A percentile compares a stretch with the other conserved stretches of the same genome.
These are phyloP conservation scores for Polydrusus pterygomalis DNA, from an alignment of 2,888 invertebrate species.

Conservation along the genomic window DNA sequence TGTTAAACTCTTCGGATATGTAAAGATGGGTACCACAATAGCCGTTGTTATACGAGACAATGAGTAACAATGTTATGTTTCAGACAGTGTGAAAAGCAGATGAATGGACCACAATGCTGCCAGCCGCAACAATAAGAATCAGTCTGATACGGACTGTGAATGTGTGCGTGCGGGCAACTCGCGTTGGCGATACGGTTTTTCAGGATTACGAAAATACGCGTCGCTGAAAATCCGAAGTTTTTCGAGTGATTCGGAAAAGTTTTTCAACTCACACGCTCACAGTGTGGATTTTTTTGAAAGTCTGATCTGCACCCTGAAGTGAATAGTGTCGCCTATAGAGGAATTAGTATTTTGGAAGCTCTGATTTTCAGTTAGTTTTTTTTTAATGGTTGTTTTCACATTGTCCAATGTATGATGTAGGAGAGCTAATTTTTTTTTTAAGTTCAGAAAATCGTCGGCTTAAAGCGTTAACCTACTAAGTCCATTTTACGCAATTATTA, in stretches of 20 bases:
- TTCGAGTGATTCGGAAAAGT: no score
- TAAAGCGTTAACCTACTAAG: no score
- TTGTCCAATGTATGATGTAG: no score
- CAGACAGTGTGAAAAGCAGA: conserved; percentile 49
- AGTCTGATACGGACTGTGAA: conserved; percentile 48
- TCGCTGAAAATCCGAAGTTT: conserved; percentile 6
- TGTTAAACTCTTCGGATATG: background rate
- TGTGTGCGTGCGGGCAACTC: conserved; percentile 6
- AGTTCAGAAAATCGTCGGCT: no score
- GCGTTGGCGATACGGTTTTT: conserved; percentile 15
- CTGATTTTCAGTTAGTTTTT: no score
- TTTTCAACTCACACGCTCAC: no score
- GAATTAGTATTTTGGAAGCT: background rate
- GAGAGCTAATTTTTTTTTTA: no score
- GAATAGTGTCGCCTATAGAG: background rate
- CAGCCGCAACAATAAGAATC: conserved; percentile 43
- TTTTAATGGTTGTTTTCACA: no score
- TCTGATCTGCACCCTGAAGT: background rate
- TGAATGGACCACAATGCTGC: conserved; percentile 52
- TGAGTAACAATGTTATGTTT: conserved; percentile 28
- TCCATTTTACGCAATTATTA: no score
- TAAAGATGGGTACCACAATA: background rate
- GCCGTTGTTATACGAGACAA: background rate
- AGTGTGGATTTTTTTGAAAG: background rate
- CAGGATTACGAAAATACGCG: conserved; percentile 38